Evolutionary conservation across 2,888 invertebrate species (phyloP).

Genomic region (Noctua fimbriata): DNA sequence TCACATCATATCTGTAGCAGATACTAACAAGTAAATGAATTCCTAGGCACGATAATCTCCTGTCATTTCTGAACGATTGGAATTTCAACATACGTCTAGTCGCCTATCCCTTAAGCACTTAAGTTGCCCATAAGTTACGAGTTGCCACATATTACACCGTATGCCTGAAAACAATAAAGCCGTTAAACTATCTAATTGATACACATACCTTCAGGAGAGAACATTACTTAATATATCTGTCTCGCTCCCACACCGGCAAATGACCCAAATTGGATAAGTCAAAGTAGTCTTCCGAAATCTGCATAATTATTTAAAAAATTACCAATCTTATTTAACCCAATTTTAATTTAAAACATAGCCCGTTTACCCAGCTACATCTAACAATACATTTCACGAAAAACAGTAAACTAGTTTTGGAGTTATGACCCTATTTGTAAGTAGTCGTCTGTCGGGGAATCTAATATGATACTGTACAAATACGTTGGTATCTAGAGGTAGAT

Average conservation of each 20-base stretch:
- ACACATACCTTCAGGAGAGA: constrained; percentile 66
- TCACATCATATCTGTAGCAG: neutral
- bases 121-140: constrained; percentile 50
- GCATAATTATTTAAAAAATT: constrained; percentile 37
- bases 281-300: constrained; percentile 9
- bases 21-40: neutral
- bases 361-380: neutral
- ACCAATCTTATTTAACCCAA: neutral
- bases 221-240: constrained; percentile 44
- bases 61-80: constrained; percentile 1
- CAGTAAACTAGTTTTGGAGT: constrained; percentile 48
- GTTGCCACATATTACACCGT: constrained; percentile 44
- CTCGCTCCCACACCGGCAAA: constrained; percentile 64
- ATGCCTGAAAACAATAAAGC: constrained; percentile 60
- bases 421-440: constrained; percentile 50
- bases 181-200: constrained; percentile 64
- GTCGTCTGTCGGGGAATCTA: constrained; percentile 49
- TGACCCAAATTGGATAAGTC: constrained; percentile 25
- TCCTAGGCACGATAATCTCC: neutral
- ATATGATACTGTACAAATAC: constrained; percentile 68
- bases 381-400: constrained; percentile 17
- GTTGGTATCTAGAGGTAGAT: constrained; percentile 66
- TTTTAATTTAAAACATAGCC: neutral
- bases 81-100: constrained; percentile 32
- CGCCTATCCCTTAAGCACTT: constrained; percentile 36